phyloP scores from a whole-genome alignment of 2,113 vertebrate species.

The Rafetus swinhoei region DNA sequence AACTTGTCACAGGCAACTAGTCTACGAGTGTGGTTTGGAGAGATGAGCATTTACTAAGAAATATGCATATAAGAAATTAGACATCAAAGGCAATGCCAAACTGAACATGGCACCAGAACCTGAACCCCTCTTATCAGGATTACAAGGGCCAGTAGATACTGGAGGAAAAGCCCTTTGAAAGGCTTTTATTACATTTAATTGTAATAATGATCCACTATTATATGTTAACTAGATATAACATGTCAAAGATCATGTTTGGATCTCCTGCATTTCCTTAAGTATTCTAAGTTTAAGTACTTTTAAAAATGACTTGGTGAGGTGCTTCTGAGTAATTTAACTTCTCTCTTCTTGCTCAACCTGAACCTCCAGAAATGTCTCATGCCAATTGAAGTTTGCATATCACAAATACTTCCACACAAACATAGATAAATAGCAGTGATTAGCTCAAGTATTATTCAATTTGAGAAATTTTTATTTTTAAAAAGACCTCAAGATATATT shows the following conservation, averaged over 20 bases:
- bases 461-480: background rate
- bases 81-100: constrained; percentile 59
- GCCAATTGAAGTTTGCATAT: constrained; percentile 51
- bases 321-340: constrained; percentile 65
- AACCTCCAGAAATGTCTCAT: constrained; percentile 60
- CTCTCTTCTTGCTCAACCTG: constrained; percentile 55
- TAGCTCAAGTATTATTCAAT: constrained; percentile 44
- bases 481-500: background rate
- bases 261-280: constrained; percentile 43
- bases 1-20: constrained; percentile 48
- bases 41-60: background rate
- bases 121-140: constrained; percentile 43
- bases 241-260: background rate
- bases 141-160: constrained; percentile 23
- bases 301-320: constrained; percentile 46
- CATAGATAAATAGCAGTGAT: constrained; percentile 38
- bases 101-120: constrained; percentile 52
- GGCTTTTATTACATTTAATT: background rate
- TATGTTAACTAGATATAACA: constrained; percentile 24
- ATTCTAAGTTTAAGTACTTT: constrained; percentile 8
- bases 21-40: constrained; percentile 14
- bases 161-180: constrained; percentile 51
- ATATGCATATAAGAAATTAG: constrained; percentile 45
- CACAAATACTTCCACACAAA: constrained; percentile 15
- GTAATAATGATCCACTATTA: background rate